Percentiles rank a stretch among this genome's conserved stretches.
These are phyloP conservation scores for Tetramorium parvispinum DNA, from an alignment of 1,140 invertebrate species.

Conservation along the genomic window DNA sequence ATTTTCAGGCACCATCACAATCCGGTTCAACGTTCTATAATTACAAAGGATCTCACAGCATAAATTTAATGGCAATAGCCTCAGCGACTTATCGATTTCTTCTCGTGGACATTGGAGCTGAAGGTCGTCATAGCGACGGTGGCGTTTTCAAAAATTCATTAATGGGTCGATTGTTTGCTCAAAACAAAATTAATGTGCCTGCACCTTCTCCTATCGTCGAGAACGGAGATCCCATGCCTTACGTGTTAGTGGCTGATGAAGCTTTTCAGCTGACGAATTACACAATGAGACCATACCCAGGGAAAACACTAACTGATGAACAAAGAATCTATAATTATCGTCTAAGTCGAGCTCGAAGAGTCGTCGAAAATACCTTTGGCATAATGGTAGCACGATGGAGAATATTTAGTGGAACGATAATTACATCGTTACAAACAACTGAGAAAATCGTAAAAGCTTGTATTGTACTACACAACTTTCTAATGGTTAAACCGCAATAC, in stretches of 20 bases:
- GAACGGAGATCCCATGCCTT: neutral
- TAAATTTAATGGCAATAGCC: neutral
- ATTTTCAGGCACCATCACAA: neutral
- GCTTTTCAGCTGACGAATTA: neutral
- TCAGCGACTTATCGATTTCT: neutral
- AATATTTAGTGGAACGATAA: too few relatives aligned
- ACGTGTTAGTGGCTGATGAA: neutral
- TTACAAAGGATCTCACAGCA: neutral
- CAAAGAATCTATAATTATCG: too few relatives aligned
- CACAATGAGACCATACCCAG: neutral
- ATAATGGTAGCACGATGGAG: too few relatives aligned
- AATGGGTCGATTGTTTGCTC: neutral
- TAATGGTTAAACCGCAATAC: too few relatives aligned
- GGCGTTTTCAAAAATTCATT: neutral
- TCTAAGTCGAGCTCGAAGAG: too few relatives aligned
- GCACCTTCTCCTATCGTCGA: neutral
- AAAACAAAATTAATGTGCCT: neutral
- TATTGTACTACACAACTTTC: too few relatives aligned
- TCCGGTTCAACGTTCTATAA: neutral
- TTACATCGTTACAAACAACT: too few relatives aligned
- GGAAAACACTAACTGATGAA: neutral
- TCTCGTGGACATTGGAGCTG: neutral
- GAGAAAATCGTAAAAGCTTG: too few relatives aligned
- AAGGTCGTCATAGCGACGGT: neutral
- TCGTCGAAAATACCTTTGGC: too few relatives aligned